Conservation (phyloP, 2,888 invertebrate genomes). For the Trypoxylon attenuatum region DNA sequence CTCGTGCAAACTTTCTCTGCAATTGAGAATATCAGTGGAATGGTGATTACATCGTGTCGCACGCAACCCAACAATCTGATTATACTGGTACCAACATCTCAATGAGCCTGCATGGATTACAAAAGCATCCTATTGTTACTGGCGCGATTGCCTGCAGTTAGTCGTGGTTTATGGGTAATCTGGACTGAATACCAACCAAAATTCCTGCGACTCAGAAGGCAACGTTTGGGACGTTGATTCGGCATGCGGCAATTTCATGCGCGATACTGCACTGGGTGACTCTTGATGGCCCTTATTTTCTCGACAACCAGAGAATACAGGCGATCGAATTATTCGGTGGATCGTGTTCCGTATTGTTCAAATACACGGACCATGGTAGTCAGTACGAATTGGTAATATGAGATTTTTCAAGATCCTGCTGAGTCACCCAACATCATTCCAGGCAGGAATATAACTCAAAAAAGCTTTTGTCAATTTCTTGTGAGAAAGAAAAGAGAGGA, state of each 20-base stretch:
- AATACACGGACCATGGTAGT: too few relatives aligned
- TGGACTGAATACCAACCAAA: slow-evolving; percentile 37
- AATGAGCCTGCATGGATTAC: too few relatives aligned
- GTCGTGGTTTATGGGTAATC: slow-evolving; percentile 39
- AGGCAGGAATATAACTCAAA: too few relatives aligned
- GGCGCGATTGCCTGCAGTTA: slow-evolving; percentile 38
- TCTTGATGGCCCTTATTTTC: slow-evolving; percentile 12
- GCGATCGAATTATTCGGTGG: not conserved
- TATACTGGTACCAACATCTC: too few relatives aligned
- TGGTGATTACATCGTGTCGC: slow-evolving; percentile 26
- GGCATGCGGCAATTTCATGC: slow-evolving; percentile 7
- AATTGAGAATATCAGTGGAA: slow-evolving; percentile 17
- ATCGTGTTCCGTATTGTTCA: too few relatives aligned
- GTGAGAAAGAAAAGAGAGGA: too few relatives aligned
- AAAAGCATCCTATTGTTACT: slow-evolving; percentile 16
- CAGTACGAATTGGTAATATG: too few relatives aligned
- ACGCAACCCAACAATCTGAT: too few relatives aligned
- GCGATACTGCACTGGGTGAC: slow-evolving; percentile 12
- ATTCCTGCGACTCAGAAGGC: slow-evolving; percentile 9
- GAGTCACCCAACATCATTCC: too few relatives aligned
- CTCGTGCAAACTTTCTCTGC: slow-evolving; percentile 24
- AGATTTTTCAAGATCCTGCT: too few relatives aligned
- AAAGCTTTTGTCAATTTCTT: too few relatives aligned
- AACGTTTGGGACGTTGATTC: slow-evolving; percentile 14
- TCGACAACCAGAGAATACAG: too few relatives aligned